Percentiles rank a stretch among this genome's conserved stretches.
These are phyloP conservation scores for Cerastis leucographa DNA, from an alignment of 2,888 invertebrate genomes.

Conservation along the genomic window DNA sequence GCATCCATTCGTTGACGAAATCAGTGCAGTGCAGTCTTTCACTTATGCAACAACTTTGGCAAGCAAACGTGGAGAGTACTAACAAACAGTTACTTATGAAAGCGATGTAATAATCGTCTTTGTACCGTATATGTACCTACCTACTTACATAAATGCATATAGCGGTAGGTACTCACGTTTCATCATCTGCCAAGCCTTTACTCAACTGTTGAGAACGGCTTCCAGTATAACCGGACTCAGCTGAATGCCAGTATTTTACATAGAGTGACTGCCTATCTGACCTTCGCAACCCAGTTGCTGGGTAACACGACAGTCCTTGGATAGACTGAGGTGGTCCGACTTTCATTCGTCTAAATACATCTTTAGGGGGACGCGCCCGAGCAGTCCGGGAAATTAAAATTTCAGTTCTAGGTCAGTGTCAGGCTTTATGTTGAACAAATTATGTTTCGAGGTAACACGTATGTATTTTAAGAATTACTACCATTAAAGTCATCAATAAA, in stretches of 20 bases:
- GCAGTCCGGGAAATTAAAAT: too few species aligned
- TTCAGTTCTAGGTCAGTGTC: too few species aligned
- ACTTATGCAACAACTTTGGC: slow-evolving; percentile 79
- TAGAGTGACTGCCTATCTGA: background rate
- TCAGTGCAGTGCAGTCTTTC: slow-evolving; percentile 83
- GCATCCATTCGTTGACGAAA: slow-evolving; percentile 85
- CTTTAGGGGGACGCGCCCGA: too few species aligned
- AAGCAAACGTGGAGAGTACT: slow-evolving; percentile 75
- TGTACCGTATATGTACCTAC: slow-evolving; percentile 18
- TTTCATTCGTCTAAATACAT: background rate
- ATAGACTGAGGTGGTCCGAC: background rate
- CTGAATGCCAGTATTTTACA: background rate
- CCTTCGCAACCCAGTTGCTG: background rate
- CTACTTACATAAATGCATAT: background rate
- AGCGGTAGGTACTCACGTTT: slow-evolving; percentile 2
- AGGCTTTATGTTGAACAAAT: too few species aligned
- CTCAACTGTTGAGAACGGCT: background rate
- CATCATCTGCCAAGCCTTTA: background rate
- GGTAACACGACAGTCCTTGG: background rate
- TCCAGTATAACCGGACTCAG: background rate
- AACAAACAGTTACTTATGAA: slow-evolving; percentile 52
- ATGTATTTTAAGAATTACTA: too few species aligned
- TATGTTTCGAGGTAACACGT: too few species aligned
- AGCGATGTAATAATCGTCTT: slow-evolving; percentile 49
- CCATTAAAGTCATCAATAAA: too few species aligned